Evolutionary conservation across 1,140 invertebrate species (phyloP).

Genomic region (Nomia melanderi): DNA sequence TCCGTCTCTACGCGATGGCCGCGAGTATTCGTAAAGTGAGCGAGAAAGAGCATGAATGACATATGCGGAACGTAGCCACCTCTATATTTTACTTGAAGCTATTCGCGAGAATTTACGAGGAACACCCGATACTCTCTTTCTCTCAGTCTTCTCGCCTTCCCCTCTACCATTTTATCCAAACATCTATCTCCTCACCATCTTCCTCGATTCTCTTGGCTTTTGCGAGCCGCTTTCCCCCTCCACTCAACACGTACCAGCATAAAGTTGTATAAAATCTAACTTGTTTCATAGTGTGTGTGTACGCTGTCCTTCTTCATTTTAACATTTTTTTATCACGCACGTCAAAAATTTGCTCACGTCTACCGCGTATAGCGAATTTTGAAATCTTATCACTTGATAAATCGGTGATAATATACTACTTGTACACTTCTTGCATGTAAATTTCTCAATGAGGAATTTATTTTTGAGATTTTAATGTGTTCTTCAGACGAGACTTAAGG

Average conservation of each 20-base stretch:
- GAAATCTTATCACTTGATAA: not conserved
- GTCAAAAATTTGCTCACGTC: not conserved
- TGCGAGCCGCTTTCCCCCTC: not conserved
- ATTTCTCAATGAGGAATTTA: no score
- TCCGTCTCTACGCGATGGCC: constrained; percentile 47
- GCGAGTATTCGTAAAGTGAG: constrained; percentile 56
- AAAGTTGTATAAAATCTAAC: not conserved
- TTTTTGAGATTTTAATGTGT: no score
- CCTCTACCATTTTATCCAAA: constrained; percentile 25
- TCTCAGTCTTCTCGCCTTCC: constrained; percentile 43
- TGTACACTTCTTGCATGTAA: not conserved
- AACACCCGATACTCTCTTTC: constrained; percentile 52
- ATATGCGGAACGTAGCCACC: constrained; percentile 73
- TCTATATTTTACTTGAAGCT: constrained; percentile 72
- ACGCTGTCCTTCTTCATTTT: not conserved
- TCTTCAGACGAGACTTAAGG: no score
- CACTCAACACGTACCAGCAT: not conserved
- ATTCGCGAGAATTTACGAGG: constrained; percentile 73
- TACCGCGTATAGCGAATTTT: not conserved
- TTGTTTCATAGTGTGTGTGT: not conserved
- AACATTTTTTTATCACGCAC: no score
- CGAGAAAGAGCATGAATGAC: constrained; percentile 67
- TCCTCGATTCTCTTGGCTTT: constrained; percentile 31
- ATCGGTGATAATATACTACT: not conserved
- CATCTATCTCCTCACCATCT: constrained; percentile 21